Conservation (phyloP, 2,888 invertebrate species). For the Dynastes tityus region DNA sequence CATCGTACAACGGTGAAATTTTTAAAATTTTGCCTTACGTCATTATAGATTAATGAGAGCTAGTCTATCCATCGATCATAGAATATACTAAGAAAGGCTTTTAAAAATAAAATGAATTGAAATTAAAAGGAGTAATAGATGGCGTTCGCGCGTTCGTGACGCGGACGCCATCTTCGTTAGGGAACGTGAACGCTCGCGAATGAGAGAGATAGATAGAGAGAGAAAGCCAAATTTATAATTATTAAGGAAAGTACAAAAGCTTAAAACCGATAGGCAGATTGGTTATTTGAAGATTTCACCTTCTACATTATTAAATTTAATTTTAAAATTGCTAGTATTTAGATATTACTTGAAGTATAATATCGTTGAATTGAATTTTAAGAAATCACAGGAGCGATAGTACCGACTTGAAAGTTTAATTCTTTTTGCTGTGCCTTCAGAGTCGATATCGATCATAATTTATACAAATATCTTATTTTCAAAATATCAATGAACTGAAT, state of each 20-base stretch:
- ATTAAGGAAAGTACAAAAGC: conserved; percentile 41
- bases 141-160: conserved; percentile 1
- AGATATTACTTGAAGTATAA: too few species aligned
- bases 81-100: conserved; percentile 39
- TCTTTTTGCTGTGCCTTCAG: too few species aligned
- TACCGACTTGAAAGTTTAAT: too few species aligned
- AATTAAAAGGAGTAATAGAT: background rate
- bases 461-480: too few species aligned
- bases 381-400: too few species aligned
- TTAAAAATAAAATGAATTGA: background rate
- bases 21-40: conserved; percentile 97
- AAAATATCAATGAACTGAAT: too few species aligned
- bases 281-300: conserved; percentile 14
- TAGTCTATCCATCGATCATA: conserved; percentile 59
- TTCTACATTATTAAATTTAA: background rate
- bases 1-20: conserved; percentile 83
- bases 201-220: background rate
- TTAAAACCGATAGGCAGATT: conserved; percentile 16
- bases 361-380: too few species aligned
- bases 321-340: too few species aligned
- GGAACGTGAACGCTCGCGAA: too few species aligned
- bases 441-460: too few species aligned
- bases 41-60: conserved; percentile 85
- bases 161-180: background rate
- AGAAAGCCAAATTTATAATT: conserved; percentile 31